Conservation (phyloP, 2,888 invertebrate species). For the Chrysomela aeneicollis region DNA sequence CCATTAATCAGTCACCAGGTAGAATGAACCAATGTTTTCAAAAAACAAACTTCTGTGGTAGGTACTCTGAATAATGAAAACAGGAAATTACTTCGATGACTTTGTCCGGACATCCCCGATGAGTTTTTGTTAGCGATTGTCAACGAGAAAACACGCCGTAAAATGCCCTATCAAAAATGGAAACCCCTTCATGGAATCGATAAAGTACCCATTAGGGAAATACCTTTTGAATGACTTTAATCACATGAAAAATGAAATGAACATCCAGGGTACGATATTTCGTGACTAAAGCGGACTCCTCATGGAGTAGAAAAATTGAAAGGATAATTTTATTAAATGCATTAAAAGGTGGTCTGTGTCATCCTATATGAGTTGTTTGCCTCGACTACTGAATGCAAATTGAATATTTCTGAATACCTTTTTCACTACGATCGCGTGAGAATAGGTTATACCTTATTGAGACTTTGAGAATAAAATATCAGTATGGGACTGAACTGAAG, state of each 20-base stretch:
- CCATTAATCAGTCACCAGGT: no score
- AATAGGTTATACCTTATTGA: no score
- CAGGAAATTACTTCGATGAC: background rate
- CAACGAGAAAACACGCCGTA: background rate
- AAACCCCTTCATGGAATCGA: background rate
- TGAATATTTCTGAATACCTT: no score
- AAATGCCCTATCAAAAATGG: background rate
- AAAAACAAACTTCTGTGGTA: background rate
- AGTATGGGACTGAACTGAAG: no score
- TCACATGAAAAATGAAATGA: background rate
- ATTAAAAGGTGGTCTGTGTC: background rate
- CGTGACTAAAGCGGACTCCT: background rate
- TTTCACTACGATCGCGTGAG: no score
- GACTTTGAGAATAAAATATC: no score
- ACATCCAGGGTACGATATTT: background rate
- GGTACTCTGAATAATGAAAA: background rate
- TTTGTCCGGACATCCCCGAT: background rate
- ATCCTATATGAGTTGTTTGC: background rate
- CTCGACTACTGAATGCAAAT: no score
- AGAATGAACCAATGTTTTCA: no score
- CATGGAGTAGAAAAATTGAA: background rate
- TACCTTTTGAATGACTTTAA: background rate
- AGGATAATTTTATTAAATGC: background rate
- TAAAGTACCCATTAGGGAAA: conserved; percentile 2
- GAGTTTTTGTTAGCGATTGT: background rate